Evolutionary conservation across 2,888 invertebrate species (phyloP).

Genomic region (Tupiocoris notatus): DNA sequence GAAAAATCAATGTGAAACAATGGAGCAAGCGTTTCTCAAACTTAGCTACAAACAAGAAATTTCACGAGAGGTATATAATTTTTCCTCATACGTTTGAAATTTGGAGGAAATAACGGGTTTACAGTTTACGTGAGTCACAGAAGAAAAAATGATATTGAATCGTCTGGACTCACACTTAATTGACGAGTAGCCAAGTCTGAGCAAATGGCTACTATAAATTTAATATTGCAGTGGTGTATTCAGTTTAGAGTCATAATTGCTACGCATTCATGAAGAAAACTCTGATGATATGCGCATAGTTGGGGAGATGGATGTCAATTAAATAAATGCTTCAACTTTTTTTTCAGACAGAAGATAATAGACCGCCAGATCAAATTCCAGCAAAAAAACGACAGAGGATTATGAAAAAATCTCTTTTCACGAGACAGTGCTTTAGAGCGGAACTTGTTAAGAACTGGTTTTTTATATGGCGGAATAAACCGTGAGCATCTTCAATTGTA

Average conservation of each 20-base stretch:
- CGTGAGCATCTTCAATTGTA: slow-evolving; percentile 40
- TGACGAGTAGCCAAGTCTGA: too few relatives aligned
- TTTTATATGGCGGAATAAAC: slow-evolving; percentile 46
- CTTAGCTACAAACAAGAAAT: slow-evolving; percentile 66
- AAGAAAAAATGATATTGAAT: too few relatives aligned
- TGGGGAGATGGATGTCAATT: too few relatives aligned
- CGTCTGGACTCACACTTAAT: too few relatives aligned
- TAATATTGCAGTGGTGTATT: too few relatives aligned
- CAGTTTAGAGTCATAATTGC: too few relatives aligned
- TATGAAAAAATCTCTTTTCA: slow-evolving; percentile 6
- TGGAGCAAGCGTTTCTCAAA: slow-evolving; percentile 85
- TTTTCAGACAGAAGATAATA: not conserved
- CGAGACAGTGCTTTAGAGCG: slow-evolving; percentile 37
- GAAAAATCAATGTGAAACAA: slow-evolving; percentile 66
- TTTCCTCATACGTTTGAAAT: not conserved
- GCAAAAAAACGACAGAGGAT: not conserved
- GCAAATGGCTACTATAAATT: too few relatives aligned
- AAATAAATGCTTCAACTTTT: too few relatives aligned
- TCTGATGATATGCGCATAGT: too few relatives aligned
- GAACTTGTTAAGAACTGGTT: slow-evolving; percentile 45
- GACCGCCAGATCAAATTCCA: not conserved
- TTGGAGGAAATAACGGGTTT: too few relatives aligned
- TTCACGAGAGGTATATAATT: slow-evolving; percentile 5
- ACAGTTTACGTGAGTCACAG: too few relatives aligned
- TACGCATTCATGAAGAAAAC: too few relatives aligned